phyloP scores from a whole-genome alignment of 2,797 vertebrate genomes.

The Triplophysa yarkandensis region DNA sequence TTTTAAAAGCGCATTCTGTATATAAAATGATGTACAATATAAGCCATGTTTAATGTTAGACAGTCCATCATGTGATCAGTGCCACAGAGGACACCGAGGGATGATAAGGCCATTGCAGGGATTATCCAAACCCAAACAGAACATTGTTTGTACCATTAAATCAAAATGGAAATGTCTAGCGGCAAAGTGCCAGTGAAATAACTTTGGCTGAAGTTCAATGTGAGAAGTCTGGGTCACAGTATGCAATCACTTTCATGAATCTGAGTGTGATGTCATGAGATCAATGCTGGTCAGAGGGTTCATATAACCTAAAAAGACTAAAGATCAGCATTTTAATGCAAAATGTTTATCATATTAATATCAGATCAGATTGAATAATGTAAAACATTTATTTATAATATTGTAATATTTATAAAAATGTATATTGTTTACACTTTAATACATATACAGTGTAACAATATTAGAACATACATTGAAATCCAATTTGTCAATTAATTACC shows the following conservation, averaged over 20 bases:
- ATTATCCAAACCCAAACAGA: slow-evolving; percentile 69
- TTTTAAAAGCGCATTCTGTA: neutral
- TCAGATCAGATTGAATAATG: neutral
- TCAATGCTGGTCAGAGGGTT: slow-evolving; percentile 27
- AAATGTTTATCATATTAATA: neutral
- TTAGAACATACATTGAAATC: no score
- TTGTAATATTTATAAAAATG: no score
- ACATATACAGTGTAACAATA: no score
- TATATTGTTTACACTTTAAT: no score
- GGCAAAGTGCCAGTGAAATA: slow-evolving; percentile 40
- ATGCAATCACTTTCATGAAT: slow-evolving; percentile 39
- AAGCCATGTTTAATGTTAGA: neutral
- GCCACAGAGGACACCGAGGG: slow-evolving; percentile 66
- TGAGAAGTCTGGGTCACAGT: slow-evolving; percentile 56
- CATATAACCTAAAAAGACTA: slow-evolving; percentile 31
- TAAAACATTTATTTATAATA: no score
- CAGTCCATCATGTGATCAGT: slow-evolving; percentile 31
- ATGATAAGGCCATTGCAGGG: slow-evolving; percentile 69
- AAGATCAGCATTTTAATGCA: neutral
- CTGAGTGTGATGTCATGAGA: slow-evolving; percentile 39
- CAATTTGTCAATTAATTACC: no score
- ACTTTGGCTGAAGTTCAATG: slow-evolving; percentile 55
- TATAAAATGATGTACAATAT: neutral
- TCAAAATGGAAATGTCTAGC: slow-evolving; percentile 66
- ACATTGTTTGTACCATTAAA: slow-evolving; percentile 61